Evolutionary conservation across 2,888 invertebrate genomes (phyloP).

Genomic region (Stramonita haemastoma): DNA sequence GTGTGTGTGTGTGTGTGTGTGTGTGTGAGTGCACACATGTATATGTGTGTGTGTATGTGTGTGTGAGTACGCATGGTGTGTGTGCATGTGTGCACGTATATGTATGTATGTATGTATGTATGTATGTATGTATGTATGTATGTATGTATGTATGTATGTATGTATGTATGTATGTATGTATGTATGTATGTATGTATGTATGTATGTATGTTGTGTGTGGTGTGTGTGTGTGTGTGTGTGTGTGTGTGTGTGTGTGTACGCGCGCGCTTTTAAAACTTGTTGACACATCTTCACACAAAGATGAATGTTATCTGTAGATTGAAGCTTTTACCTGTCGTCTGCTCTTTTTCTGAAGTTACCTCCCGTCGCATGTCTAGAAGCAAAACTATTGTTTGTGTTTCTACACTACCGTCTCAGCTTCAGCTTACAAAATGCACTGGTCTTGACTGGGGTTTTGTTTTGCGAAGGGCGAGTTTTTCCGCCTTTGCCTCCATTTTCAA

Average conservation of each 20-base stretch:
- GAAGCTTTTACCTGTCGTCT: background rate
- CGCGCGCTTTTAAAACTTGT: background rate
- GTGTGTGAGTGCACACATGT: background rate
- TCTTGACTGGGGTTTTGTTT: background rate
- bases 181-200: background rate
- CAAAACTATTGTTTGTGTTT: background rate
- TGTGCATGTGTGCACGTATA: background rate
- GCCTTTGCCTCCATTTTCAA: too few relatives aligned
- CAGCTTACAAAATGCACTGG: background rate
- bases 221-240: constrained; percentile 4
- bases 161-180: background rate
- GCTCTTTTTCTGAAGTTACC: background rate
- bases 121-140: constrained; percentile 9
- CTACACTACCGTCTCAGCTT: too few relatives aligned
- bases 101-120: background rate
- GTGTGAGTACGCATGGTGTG: background rate
- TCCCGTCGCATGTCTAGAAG: background rate
- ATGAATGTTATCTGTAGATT: background rate
- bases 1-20: too few relatives aligned
- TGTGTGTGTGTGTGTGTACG: constrained; percentile 3
- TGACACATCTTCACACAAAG: background rate
- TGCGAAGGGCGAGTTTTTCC: too few relatives aligned
- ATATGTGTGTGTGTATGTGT: background rate
- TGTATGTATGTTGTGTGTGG: background rate
- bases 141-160: background rate